Conservation (phyloP, 2,113 vertebrate genomes). For the Oxyruncus cristatus region DNA sequence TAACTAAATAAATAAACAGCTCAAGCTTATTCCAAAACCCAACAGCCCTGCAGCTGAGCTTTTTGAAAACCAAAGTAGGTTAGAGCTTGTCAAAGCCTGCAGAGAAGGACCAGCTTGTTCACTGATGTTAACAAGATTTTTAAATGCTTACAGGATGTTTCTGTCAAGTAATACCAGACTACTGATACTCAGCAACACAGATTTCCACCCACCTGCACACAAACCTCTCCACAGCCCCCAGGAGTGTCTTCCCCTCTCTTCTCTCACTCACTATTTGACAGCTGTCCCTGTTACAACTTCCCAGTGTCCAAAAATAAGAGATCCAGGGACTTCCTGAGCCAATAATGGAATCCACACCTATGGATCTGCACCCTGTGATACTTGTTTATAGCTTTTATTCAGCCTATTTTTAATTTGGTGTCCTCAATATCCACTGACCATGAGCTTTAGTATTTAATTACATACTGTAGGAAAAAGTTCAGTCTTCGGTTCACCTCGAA, state of each 20-base stretch:
- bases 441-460: not conserved
- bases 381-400: not conserved
- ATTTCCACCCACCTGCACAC: not conserved
- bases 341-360: not conserved
- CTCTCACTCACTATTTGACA: not conserved
- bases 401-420: not conserved
- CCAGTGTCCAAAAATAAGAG: not conserved
- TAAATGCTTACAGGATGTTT: conserved; percentile 18
- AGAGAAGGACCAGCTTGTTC: not conserved
- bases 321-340: not conserved
- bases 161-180: not conserved
- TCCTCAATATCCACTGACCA: no score
- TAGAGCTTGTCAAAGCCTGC: conserved; percentile 19
- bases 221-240: not conserved
- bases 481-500: not conserved
- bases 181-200: not conserved
- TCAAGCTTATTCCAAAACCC: not conserved
- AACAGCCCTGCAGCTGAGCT: not conserved
- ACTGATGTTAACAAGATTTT: conserved; percentile 3
- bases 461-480: not conserved
- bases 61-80: not conserved
- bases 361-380: not conserved
- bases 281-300: not conserved
- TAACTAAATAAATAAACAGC: not conserved
- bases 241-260: not conserved